A percentile compares a stretch with the other conserved stretches of the same genome.
phyloP scores from a whole-genome alignment of 2,113 vertebrate genomes.

The Dendropsophus ebraccatus region DNA sequence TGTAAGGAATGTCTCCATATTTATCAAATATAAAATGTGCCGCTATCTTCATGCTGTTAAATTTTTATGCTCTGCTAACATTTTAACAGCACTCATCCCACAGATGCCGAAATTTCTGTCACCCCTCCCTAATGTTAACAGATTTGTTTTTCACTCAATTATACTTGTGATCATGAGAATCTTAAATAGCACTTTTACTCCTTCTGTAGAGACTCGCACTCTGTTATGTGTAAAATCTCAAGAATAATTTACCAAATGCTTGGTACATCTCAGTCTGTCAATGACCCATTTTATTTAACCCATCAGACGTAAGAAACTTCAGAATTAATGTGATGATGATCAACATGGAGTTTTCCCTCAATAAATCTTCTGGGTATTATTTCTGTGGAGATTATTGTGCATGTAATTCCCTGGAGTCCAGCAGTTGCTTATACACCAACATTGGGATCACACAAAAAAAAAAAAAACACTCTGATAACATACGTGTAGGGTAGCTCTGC shows the following conservation, averaged over 20 bases:
- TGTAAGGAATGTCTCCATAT: slow-evolving; percentile 33
- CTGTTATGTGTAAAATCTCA: slow-evolving; percentile 80
- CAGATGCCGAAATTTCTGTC: slow-evolving; percentile 61
- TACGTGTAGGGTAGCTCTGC: too few relatives aligned
- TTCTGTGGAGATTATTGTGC: background rate
- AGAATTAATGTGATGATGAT: background rate
- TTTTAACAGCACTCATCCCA: slow-evolving; percentile 55
- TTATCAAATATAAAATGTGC: slow-evolving; percentile 46
- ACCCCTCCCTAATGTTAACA: slow-evolving; percentile 67
- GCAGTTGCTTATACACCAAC: background rate
- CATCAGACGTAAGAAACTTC: background rate
- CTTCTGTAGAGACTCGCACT: slow-evolving; percentile 73
- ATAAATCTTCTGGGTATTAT: too few relatives aligned
- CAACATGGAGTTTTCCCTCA: background rate
- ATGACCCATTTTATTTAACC: slow-evolving; percentile 71
- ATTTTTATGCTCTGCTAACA: slow-evolving; percentile 52
- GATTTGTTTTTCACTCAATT: slow-evolving; percentile 80
- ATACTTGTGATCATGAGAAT: slow-evolving; percentile 78
- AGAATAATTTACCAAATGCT: slow-evolving; percentile 78
- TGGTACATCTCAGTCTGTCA: slow-evolving; percentile 65
- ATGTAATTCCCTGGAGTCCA: background rate
- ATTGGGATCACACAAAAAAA: too few relatives aligned
- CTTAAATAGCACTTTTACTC: slow-evolving; percentile 77
- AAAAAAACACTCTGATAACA: too few relatives aligned
- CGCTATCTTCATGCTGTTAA: slow-evolving; percentile 45